Conservation (phyloP, 2,888 invertebrate genomes). For the Rugalucina vietnamica region DNA sequence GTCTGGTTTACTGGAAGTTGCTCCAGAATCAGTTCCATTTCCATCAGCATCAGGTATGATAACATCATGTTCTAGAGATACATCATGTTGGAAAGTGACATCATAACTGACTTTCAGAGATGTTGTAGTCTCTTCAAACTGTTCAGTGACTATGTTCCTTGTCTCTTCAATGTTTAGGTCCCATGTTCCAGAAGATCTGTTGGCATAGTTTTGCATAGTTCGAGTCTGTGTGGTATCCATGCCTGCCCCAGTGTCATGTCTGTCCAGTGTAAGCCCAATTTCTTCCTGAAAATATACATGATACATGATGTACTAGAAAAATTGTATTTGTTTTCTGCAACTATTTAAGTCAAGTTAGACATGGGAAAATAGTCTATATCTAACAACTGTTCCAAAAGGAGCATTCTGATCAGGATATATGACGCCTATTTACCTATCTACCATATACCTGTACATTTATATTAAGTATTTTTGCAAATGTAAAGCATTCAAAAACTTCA, state of each 20-base stretch:
- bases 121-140: not conserved
- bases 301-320: not conserved
- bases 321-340: not conserved
- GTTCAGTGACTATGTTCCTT: not conserved
- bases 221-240: not conserved
- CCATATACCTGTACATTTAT: no score
- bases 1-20: not conserved
- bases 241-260: not conserved
- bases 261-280: not conserved
- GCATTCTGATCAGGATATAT: no score
- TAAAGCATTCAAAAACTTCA: no score
- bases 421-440: no score
- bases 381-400: no score
- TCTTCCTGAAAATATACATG: not conserved
- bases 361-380: no score
- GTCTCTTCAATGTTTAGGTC: not conserved
- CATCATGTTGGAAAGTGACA: constrained; percentile 7
- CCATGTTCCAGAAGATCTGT: not conserved
- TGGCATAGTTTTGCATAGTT: not conserved
- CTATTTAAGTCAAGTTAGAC: no score
- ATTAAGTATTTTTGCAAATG: no score
- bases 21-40: not conserved
- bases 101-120: not conserved
- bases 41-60: not conserved
- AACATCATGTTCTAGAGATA: not conserved